Conservation (phyloP, 1,140 invertebrate genomes). For the Rhopalosiphum padi region DNA sequence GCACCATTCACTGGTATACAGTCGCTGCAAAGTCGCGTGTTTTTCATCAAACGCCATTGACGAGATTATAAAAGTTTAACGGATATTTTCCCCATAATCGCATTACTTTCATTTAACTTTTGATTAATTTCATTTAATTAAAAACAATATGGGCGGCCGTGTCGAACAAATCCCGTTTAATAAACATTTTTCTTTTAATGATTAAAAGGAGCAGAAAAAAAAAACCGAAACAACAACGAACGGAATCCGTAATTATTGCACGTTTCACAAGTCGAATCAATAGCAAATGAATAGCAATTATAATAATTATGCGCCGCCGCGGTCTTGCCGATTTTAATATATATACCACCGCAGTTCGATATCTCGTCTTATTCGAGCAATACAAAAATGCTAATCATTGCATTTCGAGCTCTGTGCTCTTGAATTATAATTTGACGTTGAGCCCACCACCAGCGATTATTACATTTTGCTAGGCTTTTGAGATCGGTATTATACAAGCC, state of each 20-base stretch:
- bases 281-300: neutral
- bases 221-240: neutral
- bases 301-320: neutral
- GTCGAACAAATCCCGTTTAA: neutral
- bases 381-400: slow-evolving; percentile 7
- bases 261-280: neutral
- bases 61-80: slow-evolving; percentile 1
- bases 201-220: neutral
- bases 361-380: neutral
- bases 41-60: neutral
- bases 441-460: neutral
- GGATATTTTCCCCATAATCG: neutral
- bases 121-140: neutral
- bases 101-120: neutral
- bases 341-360: neutral
- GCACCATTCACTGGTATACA: neutral
- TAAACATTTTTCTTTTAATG: neutral
- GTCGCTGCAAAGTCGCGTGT: neutral
- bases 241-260: neutral
- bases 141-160: neutral
- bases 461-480: neutral
- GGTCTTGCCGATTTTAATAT: neutral
- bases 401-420: neutral
- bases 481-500: neutral
- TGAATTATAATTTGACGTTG: neutral